Percentiles rank a stretch among this genome's conserved stretches.
Conservation (phyloP, 2,797 vertebrate species). For the Thunnus albacares region DNA sequence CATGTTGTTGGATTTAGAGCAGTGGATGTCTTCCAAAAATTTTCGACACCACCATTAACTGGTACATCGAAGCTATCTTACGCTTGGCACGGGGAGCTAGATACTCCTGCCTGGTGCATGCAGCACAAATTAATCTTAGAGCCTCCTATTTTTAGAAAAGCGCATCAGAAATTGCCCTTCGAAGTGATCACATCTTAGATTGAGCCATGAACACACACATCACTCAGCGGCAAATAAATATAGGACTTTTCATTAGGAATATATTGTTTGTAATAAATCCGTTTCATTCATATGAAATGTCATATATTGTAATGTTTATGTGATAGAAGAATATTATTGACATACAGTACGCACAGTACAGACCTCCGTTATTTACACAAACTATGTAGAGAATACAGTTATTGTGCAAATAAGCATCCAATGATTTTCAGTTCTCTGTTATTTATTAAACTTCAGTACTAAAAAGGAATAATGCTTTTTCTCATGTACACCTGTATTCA, state of each 20-base stretch:
- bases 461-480: background rate
- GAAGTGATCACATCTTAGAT: background rate
- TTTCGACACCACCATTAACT: conserved; percentile 46
- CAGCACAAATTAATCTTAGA: conserved; percentile 40
- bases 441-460: background rate
- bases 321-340: background rate
- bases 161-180: conserved; percentile 34
- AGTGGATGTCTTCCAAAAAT: conserved; percentile 56
- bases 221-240: background rate
- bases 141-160: conserved; percentile 27
- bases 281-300: background rate
- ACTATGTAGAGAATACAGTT: background rate
- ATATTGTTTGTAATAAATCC: background rate
- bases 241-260: background rate
- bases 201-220: too few species aligned
- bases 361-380: too few species aligned
- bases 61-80: conserved; percentile 44
- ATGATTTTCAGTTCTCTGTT: background rate
- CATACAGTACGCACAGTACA: too few species aligned
- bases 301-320: background rate
- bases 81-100: conserved; percentile 54
- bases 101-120: conserved; percentile 26
- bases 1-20: conserved; percentile 40
- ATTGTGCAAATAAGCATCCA: background rate
- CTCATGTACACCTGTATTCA: background rate